Percentiles rank a stretch among this genome's conserved stretches.
These are phyloP conservation scores for Polyommatus iphigenia DNA, from an alignment of 2,888 invertebrate genomes.

Conservation along the genomic window DNA sequence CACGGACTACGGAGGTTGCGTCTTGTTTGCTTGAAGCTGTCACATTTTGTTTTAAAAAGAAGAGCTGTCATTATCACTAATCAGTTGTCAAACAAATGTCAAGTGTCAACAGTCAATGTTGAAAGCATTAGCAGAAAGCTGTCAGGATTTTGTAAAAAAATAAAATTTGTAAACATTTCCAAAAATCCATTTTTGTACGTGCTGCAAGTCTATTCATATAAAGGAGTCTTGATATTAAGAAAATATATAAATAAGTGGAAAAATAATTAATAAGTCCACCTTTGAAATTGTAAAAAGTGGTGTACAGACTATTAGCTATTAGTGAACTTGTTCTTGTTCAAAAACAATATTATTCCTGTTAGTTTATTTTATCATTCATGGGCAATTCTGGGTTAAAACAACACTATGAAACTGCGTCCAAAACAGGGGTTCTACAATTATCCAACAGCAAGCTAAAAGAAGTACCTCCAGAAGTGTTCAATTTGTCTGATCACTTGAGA, in stretches of 20 bases:
- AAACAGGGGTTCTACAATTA: slow-evolving; percentile 96
- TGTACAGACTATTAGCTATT: neutral
- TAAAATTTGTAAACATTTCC: neutral
- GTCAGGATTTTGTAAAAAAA: neutral
- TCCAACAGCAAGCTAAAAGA: slow-evolving; percentile 90
- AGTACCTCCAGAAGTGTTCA: slow-evolving; percentile 83
- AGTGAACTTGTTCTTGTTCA: neutral
- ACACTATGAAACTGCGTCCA: slow-evolving; percentile 96
- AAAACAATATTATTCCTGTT: neutral
- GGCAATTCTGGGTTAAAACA: slow-evolving; percentile 94
- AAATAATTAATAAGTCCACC: neutral
- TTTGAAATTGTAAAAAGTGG: neutral
- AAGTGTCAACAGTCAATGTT: too few species aligned
- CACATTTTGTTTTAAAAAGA: too few species aligned
- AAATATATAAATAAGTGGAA: neutral
- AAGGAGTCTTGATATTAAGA: neutral
- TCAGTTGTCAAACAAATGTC: too few species aligned
- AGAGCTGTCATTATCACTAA: too few species aligned
- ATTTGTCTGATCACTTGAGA: slow-evolving; percentile 84
- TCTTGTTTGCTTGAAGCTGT: too few species aligned
- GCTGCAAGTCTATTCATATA: neutral
- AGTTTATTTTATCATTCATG: slow-evolving; percentile 75
- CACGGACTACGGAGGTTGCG: too few species aligned
- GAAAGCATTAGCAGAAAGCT: too few species aligned
- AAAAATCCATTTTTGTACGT: neutral